These are phyloP conservation scores for Rhagonycha fulva DNA, from an alignment of 2,888 invertebrate species.

Conservation along the genomic window DNA sequence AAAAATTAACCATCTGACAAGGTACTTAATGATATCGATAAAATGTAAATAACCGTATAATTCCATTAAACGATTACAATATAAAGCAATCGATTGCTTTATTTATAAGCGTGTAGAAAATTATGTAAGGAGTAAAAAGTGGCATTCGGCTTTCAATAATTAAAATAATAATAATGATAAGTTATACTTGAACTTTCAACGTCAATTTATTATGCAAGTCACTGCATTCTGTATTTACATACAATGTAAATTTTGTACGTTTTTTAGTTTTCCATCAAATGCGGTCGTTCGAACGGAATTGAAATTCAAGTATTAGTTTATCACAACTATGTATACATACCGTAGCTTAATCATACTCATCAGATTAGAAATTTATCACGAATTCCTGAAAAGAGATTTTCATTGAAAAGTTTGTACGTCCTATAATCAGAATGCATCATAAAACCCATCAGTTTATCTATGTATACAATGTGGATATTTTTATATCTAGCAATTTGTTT, in stretches of 20 bases:
- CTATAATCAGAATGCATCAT: neutral
- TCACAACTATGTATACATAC: neutral
- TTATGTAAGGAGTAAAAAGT: neutral
- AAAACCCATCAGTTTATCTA: neutral
- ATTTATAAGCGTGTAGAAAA: neutral
- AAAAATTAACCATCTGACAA: neutral
- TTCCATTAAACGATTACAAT: neutral
- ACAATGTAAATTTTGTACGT: neutral
- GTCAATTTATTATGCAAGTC: neutral
- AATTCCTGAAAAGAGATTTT: neutral
- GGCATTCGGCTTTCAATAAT: neutral
- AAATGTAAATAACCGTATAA: constrained; percentile 1
- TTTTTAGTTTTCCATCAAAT: neutral
- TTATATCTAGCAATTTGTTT: neutral
- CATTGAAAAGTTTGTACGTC: neutral
- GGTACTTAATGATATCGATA: neutral
- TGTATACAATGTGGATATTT: neutral
- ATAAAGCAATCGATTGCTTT: neutral
- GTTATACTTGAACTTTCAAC: neutral
- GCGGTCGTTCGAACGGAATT: neutral
- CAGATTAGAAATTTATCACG: neutral
- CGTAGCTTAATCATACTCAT: neutral
- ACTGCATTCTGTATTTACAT: neutral
- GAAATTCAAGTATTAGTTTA: neutral
- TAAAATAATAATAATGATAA: neutral